Base-by-base conservation (phyloP, 2,888 invertebrate species). In the Nasonovia ribisnigri region DNA sequence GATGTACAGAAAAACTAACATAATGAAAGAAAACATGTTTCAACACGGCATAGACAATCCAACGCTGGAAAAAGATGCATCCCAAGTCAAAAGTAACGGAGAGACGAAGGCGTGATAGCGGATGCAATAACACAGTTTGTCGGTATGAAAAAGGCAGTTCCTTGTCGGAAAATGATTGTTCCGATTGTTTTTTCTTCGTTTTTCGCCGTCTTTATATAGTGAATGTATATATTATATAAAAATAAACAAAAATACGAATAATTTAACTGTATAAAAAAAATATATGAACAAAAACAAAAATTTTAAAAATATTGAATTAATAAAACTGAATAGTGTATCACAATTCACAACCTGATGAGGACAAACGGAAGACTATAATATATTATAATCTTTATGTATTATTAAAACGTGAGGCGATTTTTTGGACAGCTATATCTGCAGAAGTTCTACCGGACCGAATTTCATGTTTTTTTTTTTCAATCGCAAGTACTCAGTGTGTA, bases 11-110 rank as follows among this genome's bases (percentile, higher is more conserved):
- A 94, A 94, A 89, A 94, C 94, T 16, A 94, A 90, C n/a, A 93
- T 94, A 54, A 93, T 93, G 57, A 94, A 94, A 92, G 94, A 94
- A 87, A 93, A 90, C n/a, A 93, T 93, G 36, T 84, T 94, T 43
- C 94, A 94, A 88, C 89, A 93, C 29, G 94, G 94, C 57, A 94
- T 94, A 24, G 94, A 94, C 46, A 94, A 94, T 60, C 94, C 94
- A 24, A 94, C 94, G 24, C 67, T 94, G 51, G 94, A 94, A 51
- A 93, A 93, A 42, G 93, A 93, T 20, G n/a, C 46, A 0, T 0
- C 43, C 16, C 84, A 42, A 36, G 51, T 51, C 4, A 84, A 86
- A 84, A 88, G 1, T 5, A 90, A n/a, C 48, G 48, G 20, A 13
- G 90, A 93, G 26, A 77, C 87, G 4, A 92, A 92, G 51, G 8